A percentile compares a stretch with the other conserved stretches of the same genome.
Conservation (phyloP, 2,113 vertebrate genomes). For the Myiozetetes cayanensis region DNA sequence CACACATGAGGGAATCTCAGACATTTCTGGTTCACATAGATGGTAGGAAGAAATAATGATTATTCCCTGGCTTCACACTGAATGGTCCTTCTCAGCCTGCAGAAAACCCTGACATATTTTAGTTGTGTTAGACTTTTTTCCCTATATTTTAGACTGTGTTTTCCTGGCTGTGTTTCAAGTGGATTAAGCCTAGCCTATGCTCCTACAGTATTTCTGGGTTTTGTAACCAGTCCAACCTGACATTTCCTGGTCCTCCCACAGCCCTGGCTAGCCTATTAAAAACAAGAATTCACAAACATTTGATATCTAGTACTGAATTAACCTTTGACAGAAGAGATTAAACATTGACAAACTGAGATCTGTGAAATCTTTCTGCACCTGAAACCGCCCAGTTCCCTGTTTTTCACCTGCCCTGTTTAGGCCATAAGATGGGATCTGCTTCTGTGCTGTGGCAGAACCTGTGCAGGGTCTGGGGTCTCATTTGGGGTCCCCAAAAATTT, state of each 20-base stretch:
- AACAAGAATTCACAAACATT: neutral
- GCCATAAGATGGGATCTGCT: no score
- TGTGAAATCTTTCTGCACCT: neutral
- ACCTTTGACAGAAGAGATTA: neutral
- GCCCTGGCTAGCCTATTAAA: neutral
- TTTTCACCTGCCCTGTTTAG: neutral
- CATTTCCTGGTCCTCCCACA: neutral
- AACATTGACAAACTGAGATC: neutral
- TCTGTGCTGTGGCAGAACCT: neutral
- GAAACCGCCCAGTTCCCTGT: neutral
- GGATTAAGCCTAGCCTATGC: neutral
- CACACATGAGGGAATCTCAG: neutral
- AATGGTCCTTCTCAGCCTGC: neutral
- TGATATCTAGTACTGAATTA: neutral
- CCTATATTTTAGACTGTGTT: neutral
- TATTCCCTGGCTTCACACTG: neutral
- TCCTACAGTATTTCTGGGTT: neutral
- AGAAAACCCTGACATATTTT: neutral
- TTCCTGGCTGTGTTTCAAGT: neutral
- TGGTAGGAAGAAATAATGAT: neutral
- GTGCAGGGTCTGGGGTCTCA: neutral
- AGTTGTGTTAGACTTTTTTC: neutral
- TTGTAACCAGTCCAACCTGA: neutral
- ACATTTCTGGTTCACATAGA: neutral
- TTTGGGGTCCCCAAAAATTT: neutral